Base-by-base conservation (phyloP, 2,797 vertebrate species). In the Anomalospiza imberbis region DNA sequence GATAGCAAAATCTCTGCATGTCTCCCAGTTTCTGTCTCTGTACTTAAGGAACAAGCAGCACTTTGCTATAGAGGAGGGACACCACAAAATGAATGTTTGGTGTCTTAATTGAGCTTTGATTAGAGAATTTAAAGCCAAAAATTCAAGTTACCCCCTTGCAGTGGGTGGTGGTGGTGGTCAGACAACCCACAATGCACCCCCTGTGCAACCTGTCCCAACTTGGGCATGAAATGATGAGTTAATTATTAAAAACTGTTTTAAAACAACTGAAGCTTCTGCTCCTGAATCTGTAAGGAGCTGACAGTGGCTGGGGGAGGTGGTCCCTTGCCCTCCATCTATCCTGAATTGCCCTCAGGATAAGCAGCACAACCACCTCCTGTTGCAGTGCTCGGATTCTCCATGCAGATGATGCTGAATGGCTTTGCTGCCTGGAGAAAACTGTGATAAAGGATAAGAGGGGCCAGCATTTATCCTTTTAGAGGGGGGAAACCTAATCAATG, bases 131-230 rank as follows among this genome's bases (percentile, higher is more conserved):
- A 58, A 89, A 93, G 58, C 61, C 9, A 77, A 61, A 92, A 90
- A 32, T 34, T 21, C 57, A 66, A 29, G 32, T 73, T 61, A 20
- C 8, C 14, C 20, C 4, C 7, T 31, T 75, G 58, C 60, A 19
- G 1, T 0, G 19, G n/a, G 12, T 22, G 71, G 13, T 87, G 58
- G 26, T 60, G 48, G 4, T 70, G 65, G 60, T 51, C 38, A 48
- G 13, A 71, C 32, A 60, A 8, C 1, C 1, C 18, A 26, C 0
- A 0, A 7, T 10, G n/a, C n/a, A n/a, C n/a, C n/a, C n/a, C n/a
- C n/a, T n/a, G 0, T 28, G 7, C 3, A 44, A 5, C 10, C 55
- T 32, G 2, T 28, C 53, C 85, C 61, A 65, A 14, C 40, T 68
- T 53, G 26, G 45, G 22, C 38, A 32, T 28, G 42, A 79, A 32